A percentile compares a stretch with the other conserved stretches of the same genome.
Conservation (phyloP, 2,888 invertebrate species). For the Cephus runcator region DNA sequence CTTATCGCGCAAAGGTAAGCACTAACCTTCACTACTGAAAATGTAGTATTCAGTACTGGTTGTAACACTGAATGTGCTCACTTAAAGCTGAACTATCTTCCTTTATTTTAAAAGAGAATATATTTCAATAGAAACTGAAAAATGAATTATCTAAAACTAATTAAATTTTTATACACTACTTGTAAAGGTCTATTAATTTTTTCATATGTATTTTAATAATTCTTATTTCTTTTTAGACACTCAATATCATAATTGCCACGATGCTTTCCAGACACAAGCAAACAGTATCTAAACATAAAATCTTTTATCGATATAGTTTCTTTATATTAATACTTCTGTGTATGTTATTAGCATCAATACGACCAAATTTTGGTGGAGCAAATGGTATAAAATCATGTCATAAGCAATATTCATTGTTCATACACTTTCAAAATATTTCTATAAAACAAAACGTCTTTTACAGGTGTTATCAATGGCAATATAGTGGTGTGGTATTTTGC, state of each 20-base stretch:
- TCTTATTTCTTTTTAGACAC: not conserved
- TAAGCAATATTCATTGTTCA: not conserved
- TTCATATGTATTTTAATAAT: not conserved
- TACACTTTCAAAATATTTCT: not conserved
- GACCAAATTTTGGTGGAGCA: slow-evolving; percentile 54
- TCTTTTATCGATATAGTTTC: not conserved
- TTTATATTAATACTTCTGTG: slow-evolving; percentile 53
- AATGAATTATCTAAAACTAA: not conserved
- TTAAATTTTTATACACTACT: not conserved
- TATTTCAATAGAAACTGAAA: too few relatives aligned
- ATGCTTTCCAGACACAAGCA: not conserved
- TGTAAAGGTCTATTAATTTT: not conserved
- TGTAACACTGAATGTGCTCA: not conserved
- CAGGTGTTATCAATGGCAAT: slow-evolving; percentile 56
- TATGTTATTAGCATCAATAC: slow-evolving; percentile 56
- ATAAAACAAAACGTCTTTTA: slow-evolving; percentile 2
- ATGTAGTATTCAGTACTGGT: not conserved
- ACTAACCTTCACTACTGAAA: not conserved
- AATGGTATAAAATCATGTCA: slow-evolving; percentile 37
- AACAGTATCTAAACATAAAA: not conserved
- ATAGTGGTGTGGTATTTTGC: slow-evolving; percentile 57
- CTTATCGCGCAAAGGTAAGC: not conserved
- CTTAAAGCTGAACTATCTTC: not conserved
- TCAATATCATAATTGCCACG: not conserved
- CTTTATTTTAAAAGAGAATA: too few relatives aligned